Evolutionary conservation across 2,797 vertebrate genomes (phyloP), one percentile per base, ranked within the genome.

Genomic region (Enteromius fasciolatus): DNA sequence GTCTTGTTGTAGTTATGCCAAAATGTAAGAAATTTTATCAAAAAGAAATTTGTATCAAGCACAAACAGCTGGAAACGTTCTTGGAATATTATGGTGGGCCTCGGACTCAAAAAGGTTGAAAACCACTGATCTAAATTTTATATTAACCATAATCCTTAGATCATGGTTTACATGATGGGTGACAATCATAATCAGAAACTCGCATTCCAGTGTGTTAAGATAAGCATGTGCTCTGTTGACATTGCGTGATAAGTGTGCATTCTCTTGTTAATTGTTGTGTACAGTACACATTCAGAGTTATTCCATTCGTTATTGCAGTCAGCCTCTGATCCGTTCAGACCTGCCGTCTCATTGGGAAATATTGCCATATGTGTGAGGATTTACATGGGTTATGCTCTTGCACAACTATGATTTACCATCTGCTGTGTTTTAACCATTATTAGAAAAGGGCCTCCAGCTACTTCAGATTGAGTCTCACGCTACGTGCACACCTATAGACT

Each of bases 311-410:
- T 87, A 88, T 85, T 87, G 73, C 67, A 78, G 85, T 82, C 84
- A 80, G 84, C n/a, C 79, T 73, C 78, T 63, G 88, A 87, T 90
- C 86, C 89, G 92, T 86, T 85, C 23, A 72, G 89, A 88, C 90
- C 88, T 86, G 90, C 89, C 86, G 61, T 89, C 33, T 77, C 84
- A 48, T 63, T 75, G 84, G 57, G 75, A 25, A 73, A 82, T 84
- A 84, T 59, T 74, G 67, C 74, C 36, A 50, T 46, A 3, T 17
- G 86, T 79, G 81, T 23, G 61, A 44, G 59, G 83, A 67, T 77
- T 68, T 77, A 80, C 67, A 41, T 54, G 82, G 28, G 77, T 33
- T 33, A 10, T 66, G 80, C 83, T 78, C 76, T 90, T 90, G 86
- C 72, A 79, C 89, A 91, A 33, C 23, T 63, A 78, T 79, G 73